These are phyloP conservation scores for Gymnarchus niloticus DNA, from an alignment of 2,113 vertebrate species.

Conservation along the genomic window DNA sequence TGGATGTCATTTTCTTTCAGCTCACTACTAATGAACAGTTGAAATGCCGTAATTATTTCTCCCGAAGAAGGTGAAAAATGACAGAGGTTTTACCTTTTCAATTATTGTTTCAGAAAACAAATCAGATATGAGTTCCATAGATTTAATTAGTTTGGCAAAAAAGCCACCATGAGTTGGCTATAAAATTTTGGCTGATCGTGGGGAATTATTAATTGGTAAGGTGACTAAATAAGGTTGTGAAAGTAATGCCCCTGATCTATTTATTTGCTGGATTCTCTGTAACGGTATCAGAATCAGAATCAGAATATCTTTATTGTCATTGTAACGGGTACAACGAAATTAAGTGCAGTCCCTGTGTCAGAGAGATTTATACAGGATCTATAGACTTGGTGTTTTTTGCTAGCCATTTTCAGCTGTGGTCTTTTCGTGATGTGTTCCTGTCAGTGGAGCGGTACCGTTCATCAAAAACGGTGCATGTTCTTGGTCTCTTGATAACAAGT, in stretches of 20 bases:
- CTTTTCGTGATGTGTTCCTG: neutral
- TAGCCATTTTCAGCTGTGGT: neutral
- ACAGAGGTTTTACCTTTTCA: constrained; percentile 22
- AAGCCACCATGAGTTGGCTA: neutral
- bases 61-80: constrained; percentile 23
- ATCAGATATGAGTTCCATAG: neutral
- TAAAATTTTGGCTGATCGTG: neutral
- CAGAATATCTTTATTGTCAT: no score
- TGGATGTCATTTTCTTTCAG: constrained; percentile 21
- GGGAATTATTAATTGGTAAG: neutral
- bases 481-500: neutral
- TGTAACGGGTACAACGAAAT: no score
- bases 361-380: no score
- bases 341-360: no score
- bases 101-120: constrained; percentile 26
- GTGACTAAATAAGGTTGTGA: neutral
- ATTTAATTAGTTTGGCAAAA: constrained; percentile 6
- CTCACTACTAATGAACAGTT: constrained; percentile 22
- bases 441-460: neutral
- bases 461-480: neutral
- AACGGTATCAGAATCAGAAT: no score
- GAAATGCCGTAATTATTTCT: constrained; percentile 8
- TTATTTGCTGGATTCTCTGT: neutral
- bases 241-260: neutral
- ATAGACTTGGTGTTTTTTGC: neutral